Conservation (phyloP, 2,888 invertebrate species). For the Ganaspis brasiliensis region DNA sequence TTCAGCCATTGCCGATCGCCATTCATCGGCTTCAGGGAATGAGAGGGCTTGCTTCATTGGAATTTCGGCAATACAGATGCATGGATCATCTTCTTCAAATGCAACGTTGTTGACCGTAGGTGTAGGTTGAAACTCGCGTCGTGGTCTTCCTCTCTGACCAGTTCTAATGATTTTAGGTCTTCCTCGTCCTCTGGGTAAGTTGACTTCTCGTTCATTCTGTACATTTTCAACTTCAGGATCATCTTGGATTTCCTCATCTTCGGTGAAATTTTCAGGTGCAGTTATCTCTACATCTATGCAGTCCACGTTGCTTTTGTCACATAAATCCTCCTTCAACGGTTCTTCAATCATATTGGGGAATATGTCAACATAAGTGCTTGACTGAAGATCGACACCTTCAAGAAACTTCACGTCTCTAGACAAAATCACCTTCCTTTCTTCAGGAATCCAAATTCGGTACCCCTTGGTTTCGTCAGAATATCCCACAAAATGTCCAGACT, state of each 20-base stretch:
- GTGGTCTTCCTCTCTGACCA: neutral
- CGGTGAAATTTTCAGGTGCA: neutral
- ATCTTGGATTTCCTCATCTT: neutral
- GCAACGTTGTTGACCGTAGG: neutral
- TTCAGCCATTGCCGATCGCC: constrained; percentile 40
- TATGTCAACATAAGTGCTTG: neutral
- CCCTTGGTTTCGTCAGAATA: constrained; percentile 48
- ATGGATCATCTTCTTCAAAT: neutral
- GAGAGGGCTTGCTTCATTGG: constrained; percentile 28
- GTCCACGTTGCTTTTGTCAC: neutral
- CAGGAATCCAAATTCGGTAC: constrained; percentile 55
- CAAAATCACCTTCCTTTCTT: constrained; percentile 49
- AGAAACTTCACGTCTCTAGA: constrained; percentile 50
- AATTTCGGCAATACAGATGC: constrained; percentile 21
- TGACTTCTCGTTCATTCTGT: neutral
- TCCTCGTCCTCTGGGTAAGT: neutral
- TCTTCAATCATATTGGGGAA: neutral
- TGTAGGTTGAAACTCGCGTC: neutral
- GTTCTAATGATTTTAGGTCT: neutral
- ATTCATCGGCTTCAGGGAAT: constrained; percentile 34
- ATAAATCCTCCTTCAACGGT: neutral
- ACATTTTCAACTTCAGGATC: neutral
- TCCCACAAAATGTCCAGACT: constrained; percentile 34
- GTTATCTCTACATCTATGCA: neutral
- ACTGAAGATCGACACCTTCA: neutral